phyloP scores from a whole-genome alignment of 2,797 vertebrate genomes.

The Coilia nasus region DNA sequence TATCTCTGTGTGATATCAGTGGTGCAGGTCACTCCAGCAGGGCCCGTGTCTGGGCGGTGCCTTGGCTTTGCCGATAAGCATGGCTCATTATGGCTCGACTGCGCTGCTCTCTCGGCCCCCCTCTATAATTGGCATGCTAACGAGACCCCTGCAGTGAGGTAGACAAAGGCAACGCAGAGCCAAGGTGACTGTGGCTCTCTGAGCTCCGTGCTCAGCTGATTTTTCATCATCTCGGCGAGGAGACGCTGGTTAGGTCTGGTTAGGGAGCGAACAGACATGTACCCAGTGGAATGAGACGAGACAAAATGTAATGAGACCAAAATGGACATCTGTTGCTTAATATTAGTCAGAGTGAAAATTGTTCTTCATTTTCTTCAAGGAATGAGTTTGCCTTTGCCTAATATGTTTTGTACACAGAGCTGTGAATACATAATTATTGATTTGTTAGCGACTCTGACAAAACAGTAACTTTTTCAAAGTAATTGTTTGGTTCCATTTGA shows the following conservation, averaged over 20 bases:
- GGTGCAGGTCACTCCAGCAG: not conserved
- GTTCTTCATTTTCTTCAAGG: not conserved
- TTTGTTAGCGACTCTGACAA: not conserved
- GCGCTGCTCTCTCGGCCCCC: conserved; percentile 45
- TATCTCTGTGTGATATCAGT: conserved; percentile 34
- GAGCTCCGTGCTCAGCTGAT: conserved; percentile 38
- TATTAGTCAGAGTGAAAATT: not conserved
- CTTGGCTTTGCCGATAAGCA: conserved; percentile 27
- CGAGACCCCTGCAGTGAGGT: conserved; percentile 43
- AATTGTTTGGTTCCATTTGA: too few species aligned
- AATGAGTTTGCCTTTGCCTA: not conserved
- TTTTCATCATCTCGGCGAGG: not conserved
- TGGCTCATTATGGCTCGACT: conserved; percentile 52
- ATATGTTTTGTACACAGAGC: not conserved
- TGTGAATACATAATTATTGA: not conserved
- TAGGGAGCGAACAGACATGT: not conserved
- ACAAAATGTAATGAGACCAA: not conserved
- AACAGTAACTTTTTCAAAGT: too few species aligned
- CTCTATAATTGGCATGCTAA: conserved; percentile 57
- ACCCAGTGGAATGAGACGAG: not conserved
- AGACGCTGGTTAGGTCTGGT: not conserved
- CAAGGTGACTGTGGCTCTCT: conserved; percentile 47
- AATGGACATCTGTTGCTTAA: not conserved
- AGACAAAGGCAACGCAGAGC: conserved; percentile 31
- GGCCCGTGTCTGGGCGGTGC: conserved; percentile 22